A percentile compares a stretch with the other conserved stretches of the same genome.
Evolutionary conservation across 1,140 invertebrate species (phyloP).

Genomic region (Dinothrombium tinctorium): DNA sequence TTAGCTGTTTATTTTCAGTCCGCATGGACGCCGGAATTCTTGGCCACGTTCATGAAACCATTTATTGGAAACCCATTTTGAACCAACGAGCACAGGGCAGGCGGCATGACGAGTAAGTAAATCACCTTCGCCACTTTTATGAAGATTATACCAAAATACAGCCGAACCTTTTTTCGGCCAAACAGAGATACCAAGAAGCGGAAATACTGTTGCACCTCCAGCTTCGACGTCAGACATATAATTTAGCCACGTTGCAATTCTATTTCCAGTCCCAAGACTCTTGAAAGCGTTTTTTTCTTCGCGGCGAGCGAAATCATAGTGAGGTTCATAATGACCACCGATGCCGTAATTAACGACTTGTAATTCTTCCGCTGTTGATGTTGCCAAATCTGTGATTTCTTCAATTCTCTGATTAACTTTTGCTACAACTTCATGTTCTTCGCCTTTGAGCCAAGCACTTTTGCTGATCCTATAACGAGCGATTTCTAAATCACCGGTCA

Average conservation of each 20-base stretch:
- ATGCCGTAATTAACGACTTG: conserved; percentile 97
- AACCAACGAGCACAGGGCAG: conserved; percentile 82
- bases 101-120: conserved; percentile 76
- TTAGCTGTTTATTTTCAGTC: conserved; percentile 18
- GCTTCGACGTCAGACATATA: conserved; percentile 62
- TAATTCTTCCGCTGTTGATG: conserved; percentile 72
- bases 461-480: conserved; percentile 93
- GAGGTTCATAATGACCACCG: conserved; percentile 95
- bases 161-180: conserved; percentile 73
- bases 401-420: conserved; percentile 35
- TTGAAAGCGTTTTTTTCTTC: conserved; percentile 74
- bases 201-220: conserved; percentile 87
- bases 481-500: conserved; percentile 62
- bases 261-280: conserved; percentile 33
- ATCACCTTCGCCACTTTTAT: conserved; percentile 78
- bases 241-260: conserved; percentile 34
- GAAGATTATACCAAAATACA: conserved; percentile 86
- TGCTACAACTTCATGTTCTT: conserved; percentile 48
- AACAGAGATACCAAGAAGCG: conserved; percentile 48
- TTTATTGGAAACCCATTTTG: conserved; percentile 98
- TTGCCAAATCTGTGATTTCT: conserved; percentile 33
- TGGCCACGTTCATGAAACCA: conserved; percentile 92
- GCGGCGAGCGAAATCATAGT: conserved; percentile 80
- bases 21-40: conserved; percentile 61
- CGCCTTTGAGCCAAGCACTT: conserved; percentile 74